These are phyloP conservation scores for Erythrolamprus reginae DNA, from an alignment of 2,113 vertebrate species.

Conservation along the genomic window DNA sequence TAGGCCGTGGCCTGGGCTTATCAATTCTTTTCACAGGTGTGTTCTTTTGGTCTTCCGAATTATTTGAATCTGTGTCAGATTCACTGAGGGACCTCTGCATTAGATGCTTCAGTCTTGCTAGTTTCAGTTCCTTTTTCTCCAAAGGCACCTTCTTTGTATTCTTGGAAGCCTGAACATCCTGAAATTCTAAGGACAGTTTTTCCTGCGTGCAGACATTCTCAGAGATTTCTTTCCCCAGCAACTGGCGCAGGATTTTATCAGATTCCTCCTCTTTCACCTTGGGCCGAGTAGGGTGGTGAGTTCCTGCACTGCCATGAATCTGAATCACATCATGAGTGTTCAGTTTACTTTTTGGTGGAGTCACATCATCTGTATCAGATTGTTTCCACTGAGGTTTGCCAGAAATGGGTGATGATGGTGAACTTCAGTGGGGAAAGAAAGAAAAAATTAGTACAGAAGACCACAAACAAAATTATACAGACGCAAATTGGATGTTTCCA, in stretches of 20 bases:
- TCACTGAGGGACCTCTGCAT: slow-evolving; percentile 92
- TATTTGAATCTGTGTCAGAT: slow-evolving; percentile 85
- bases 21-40: slow-evolving; percentile 69
- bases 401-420: slow-evolving; percentile 77
- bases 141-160: slow-evolving; percentile 71
- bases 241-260: slow-evolving; percentile 82
- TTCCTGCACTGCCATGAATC: slow-evolving; percentile 63
- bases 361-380: slow-evolving; percentile 62
- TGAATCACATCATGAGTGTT: slow-evolving; percentile 69
- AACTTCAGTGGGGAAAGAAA: slow-evolving; percentile 71
- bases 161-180: slow-evolving; percentile 67
- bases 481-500: slow-evolving; percentile 22
- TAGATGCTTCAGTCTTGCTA: slow-evolving; percentile 86
- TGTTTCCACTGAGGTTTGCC: slow-evolving; percentile 79
- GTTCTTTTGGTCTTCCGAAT: slow-evolving; percentile 81
- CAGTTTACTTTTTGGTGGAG: slow-evolving; percentile 64
- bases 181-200: slow-evolving; percentile 80
- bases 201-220: slow-evolving; percentile 80
- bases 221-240: slow-evolving; percentile 84
- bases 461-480: slow-evolving; percentile 36
- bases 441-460: slow-evolving; percentile 30
- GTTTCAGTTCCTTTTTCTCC: slow-evolving; percentile 86
- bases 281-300: slow-evolving; percentile 66
- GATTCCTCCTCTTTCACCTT: slow-evolving; percentile 83
- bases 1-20: slow-evolving; percentile 82